A percentile compares a stretch with the other conserved stretches of the same genome.
Conservation (phyloP, 2,113 vertebrate genomes). For the Myrmecophaga tridactyla region DNA sequence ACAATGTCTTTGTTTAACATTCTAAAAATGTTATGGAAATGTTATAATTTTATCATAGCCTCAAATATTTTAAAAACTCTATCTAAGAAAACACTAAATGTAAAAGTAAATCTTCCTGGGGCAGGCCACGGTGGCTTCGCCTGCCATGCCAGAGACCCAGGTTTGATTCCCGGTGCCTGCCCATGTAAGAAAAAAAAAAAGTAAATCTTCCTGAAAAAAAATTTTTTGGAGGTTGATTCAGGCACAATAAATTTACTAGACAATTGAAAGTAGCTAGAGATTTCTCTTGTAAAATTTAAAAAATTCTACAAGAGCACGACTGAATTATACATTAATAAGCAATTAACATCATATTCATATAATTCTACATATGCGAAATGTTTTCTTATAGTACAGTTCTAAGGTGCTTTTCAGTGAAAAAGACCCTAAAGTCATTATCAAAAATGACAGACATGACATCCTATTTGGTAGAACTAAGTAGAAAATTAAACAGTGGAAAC, state of each 20-base stretch:
- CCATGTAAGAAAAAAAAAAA: too few species aligned
- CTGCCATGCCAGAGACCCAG: too few species aligned
- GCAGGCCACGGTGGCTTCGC: too few species aligned
- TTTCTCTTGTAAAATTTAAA: constrained; percentile 68
- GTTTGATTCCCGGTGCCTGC: too few species aligned
- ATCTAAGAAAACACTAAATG: constrained; percentile 27
- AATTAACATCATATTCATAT: constrained; percentile 60
- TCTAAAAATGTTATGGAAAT: constrained; percentile 60
- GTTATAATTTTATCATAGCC: constrained; percentile 67
- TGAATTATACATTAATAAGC: constrained; percentile 70
- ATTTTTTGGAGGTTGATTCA: background rate
- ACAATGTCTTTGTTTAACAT: constrained; percentile 54
- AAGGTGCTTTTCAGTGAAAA: constrained; percentile 71
- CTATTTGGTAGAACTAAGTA: constrained; percentile 66
- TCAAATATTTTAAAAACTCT: constrained; percentile 54
- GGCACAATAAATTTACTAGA: constrained; percentile 43
- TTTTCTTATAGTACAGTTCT: constrained; percentile 51
- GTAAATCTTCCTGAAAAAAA: constrained; percentile 36
- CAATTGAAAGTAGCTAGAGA: constrained; percentile 67
- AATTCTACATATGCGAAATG: constrained; percentile 64
- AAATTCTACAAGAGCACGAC: constrained; percentile 60
- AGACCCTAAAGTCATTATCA: constrained; percentile 42
- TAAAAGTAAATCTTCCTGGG: constrained; percentile 41
- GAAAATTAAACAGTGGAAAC: constrained; percentile 46
- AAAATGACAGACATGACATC: constrained; percentile 58